Conservation (phyloP, 2,888 invertebrate genomes). For the Himalopsyche japonica region DNA sequence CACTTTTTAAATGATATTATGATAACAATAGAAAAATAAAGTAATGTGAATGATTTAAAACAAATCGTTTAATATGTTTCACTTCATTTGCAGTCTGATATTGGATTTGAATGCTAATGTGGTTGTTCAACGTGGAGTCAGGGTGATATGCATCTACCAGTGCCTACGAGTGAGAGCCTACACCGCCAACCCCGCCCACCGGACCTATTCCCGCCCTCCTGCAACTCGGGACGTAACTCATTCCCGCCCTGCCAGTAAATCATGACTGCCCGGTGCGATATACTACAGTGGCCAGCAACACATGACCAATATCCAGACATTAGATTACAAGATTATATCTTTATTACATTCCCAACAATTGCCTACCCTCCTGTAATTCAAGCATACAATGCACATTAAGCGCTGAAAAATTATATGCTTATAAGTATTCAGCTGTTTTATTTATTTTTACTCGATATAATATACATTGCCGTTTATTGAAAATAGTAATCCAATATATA, state of each 20-base stretch:
- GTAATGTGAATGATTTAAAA: neutral
- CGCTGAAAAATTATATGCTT: no score
- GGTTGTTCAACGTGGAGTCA: neutral
- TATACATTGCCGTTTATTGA: no score
- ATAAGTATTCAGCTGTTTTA: no score
- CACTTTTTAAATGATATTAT: no score
- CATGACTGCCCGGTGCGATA: slow-evolving; percentile 20
- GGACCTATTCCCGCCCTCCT: neutral
- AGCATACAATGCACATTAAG: no score
- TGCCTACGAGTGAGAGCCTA: neutral
- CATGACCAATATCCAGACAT: neutral
- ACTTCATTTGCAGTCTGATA: neutral
- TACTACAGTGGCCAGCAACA: neutral
- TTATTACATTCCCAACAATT: neutral
- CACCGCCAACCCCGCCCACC: neutral
- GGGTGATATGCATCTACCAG: neutral
- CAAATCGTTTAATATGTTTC: neutral
- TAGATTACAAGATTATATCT: neutral
- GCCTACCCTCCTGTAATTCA: no score
- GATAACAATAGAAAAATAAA: neutral
- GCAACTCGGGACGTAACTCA: slow-evolving; percentile 23
- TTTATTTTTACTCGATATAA: no score
- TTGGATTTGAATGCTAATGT: neutral
- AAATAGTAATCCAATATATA: no score
- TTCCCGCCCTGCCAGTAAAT: slow-evolving; percentile 28